Percentiles rank a stretch among this genome's conserved stretches.
Conservation (phyloP, 2,797 vertebrate species). For the Astyanax mexicanus region DNA sequence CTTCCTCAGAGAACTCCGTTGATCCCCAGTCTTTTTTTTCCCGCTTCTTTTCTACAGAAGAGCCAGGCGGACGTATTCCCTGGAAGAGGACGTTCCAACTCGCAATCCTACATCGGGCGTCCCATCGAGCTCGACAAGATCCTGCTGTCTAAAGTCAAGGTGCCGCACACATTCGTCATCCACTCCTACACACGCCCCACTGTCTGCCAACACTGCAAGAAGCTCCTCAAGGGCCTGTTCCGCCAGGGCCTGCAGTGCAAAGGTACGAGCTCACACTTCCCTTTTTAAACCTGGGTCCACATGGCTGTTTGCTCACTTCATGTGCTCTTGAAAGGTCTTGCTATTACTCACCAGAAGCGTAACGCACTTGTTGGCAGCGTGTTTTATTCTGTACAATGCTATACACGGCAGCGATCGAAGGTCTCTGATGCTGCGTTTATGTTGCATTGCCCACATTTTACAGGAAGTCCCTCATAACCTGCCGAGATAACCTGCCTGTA, state of each 20-base stretch:
- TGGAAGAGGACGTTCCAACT: constrained; percentile 89
- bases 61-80: constrained; percentile 87
- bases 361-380: not conserved
- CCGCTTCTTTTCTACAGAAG: constrained; percentile 82
- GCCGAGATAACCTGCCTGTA: too few relatives aligned
- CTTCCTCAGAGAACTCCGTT: not conserved
- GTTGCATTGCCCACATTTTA: not conserved
- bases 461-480: not conserved
- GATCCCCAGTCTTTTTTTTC: not conserved
- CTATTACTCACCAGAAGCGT: not conserved
- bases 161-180: constrained; percentile 95
- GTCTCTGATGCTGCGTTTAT: not conserved
- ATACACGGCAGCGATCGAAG: not conserved
- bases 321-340: constrained; percentile 8
- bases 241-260: constrained; percentile 95
- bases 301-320: constrained; percentile 5
- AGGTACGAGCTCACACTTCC: constrained; percentile 74
- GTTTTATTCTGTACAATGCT: not conserved
- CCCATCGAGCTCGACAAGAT: constrained; percentile 96
- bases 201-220: constrained; percentile 97
- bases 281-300: not conserved
- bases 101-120: constrained; percentile 90
- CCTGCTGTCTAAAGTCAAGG: constrained; percentile 94
- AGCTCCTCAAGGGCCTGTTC: constrained; percentile 95
- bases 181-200: constrained; percentile 96